A percentile compares a stretch with the other conserved stretches of the same genome.
Conservation (phyloP, 2,797 vertebrate genomes). For the Jordanella pulchra region DNA sequence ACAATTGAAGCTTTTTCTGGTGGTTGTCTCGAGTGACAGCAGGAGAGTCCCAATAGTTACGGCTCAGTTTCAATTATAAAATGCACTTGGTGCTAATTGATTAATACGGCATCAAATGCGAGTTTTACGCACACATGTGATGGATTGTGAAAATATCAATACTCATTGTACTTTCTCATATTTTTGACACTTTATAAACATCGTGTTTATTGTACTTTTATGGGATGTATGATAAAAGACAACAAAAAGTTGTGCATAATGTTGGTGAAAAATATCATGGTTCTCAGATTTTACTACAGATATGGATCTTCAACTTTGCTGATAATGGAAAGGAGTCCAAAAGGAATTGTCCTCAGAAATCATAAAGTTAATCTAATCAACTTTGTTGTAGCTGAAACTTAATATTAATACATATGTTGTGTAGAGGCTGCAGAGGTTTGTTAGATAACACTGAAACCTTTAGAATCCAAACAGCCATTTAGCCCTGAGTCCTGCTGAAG, state of each 20-base stretch:
- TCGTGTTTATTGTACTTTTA: background rate
- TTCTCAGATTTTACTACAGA: too few species aligned
- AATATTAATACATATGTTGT: background rate
- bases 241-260: background rate
- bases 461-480: too few species aligned
- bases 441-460: background rate
- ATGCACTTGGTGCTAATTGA: conserved; percentile 73
- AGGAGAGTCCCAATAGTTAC: conserved; percentile 66
- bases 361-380: background rate
- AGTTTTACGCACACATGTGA: background rate
- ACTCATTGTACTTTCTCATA: background rate
- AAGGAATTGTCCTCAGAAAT: background rate
- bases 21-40: conserved; percentile 74
- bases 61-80: conserved; percentile 72
- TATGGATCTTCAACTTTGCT: background rate
- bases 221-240: background rate
- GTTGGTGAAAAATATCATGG: background rate
- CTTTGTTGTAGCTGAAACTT: background rate
- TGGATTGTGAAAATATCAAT: background rate
- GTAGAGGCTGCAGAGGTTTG: background rate
- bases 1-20: conserved; percentile 73
- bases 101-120: conserved; percentile 43
- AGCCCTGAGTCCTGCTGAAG: too few species aligned
- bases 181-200: background rate
- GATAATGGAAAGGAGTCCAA: background rate